phyloP scores from a whole-genome alignment of 2,888 invertebrate genomes.

The Agrilus mali region DNA sequence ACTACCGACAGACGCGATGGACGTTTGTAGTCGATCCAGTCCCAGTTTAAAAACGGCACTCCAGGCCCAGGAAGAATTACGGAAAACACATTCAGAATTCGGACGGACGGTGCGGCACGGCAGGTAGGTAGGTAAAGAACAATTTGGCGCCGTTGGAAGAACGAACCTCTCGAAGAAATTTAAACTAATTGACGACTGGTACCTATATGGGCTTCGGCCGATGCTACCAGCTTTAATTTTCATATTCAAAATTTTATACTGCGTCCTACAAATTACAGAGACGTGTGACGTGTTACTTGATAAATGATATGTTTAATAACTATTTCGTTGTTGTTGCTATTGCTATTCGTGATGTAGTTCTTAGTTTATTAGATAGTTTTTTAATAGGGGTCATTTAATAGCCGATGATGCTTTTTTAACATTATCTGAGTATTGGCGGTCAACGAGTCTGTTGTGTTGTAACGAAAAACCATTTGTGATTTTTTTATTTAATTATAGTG shows the following conservation, averaged over 20 bases:
- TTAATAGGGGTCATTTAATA: too few relatives aligned
- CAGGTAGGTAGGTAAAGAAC: slow-evolving; percentile 13
- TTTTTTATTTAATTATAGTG: too few relatives aligned
- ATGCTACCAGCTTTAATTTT: slow-evolving; percentile 26
- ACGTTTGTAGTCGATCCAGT: slow-evolving; percentile 17
- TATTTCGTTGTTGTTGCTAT: too few relatives aligned
- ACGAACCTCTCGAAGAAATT: not conserved
- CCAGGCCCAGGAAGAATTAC: not conserved
- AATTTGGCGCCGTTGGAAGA: slow-evolving; percentile 25
- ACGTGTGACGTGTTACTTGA: slow-evolving; percentile 25
- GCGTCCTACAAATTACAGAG: slow-evolving; percentile 24
- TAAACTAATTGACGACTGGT: not conserved
- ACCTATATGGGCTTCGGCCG: slow-evolving; percentile 16
- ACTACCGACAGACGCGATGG: slow-evolving; percentile 15
- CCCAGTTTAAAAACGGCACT: not conserved
- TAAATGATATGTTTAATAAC: slow-evolving; percentile 22
- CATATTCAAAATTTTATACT: slow-evolving; percentile 18
- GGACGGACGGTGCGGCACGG: not conserved
- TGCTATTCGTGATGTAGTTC: too few relatives aligned
- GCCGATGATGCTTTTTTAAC: too few relatives aligned
- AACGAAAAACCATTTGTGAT: too few relatives aligned
- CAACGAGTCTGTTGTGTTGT: too few relatives aligned
- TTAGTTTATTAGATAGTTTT: too few relatives aligned
- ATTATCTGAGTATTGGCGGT: too few relatives aligned
- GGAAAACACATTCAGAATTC: slow-evolving; percentile 8